Evolutionary conservation across 1,140 invertebrate genomes (phyloP).

Genomic region (Ips nitidus): DNA sequence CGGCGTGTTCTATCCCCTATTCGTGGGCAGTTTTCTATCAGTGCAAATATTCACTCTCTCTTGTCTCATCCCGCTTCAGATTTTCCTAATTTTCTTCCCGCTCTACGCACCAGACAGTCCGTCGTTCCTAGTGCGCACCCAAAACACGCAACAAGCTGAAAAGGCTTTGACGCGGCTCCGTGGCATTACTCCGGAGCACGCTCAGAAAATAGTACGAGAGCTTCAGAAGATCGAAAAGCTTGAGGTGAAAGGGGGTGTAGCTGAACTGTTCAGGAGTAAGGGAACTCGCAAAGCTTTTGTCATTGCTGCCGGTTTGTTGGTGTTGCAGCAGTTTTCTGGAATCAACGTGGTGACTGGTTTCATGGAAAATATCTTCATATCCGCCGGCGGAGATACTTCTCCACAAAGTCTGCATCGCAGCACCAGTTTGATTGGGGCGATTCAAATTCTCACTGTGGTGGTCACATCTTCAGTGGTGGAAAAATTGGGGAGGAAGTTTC

Average conservation of each 20-base stretch:
- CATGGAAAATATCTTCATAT: slow-evolving; percentile 69
- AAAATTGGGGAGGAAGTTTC: slow-evolving; percentile 67
- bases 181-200: slow-evolving; percentile 54
- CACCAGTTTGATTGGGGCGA: slow-evolving; percentile 75
- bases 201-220: slow-evolving; percentile 20
- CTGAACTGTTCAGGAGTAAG: slow-evolving; percentile 37
- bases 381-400: slow-evolving; percentile 60
- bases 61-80: slow-evolving; percentile 53
- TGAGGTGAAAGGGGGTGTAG: slow-evolving; percentile 22
- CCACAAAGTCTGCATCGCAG: slow-evolving; percentile 50
- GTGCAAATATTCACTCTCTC: slow-evolving; percentile 59
- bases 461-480: slow-evolving; percentile 75
- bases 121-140: slow-evolving; percentile 63
- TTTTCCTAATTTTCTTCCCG: slow-evolving; percentile 58
- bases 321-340: slow-evolving; percentile 83
- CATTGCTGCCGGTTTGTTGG: slow-evolving; percentile 77
- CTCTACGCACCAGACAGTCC: slow-evolving; percentile 71
- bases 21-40: slow-evolving; percentile 59
- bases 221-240: slow-evolving; percentile 21
- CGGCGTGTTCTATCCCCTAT: slow-evolving; percentile 53
- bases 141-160: slow-evolving; percentile 61
- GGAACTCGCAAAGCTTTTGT: slow-evolving; percentile 66
- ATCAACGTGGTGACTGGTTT: slow-evolving; percentile 88
- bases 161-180: slow-evolving; percentile 65
- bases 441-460: slow-evolving; percentile 75